Evolutionary conservation across 2,113 vertebrate species (phyloP).

Genomic region (Pontoporia blainvillei): DNA sequence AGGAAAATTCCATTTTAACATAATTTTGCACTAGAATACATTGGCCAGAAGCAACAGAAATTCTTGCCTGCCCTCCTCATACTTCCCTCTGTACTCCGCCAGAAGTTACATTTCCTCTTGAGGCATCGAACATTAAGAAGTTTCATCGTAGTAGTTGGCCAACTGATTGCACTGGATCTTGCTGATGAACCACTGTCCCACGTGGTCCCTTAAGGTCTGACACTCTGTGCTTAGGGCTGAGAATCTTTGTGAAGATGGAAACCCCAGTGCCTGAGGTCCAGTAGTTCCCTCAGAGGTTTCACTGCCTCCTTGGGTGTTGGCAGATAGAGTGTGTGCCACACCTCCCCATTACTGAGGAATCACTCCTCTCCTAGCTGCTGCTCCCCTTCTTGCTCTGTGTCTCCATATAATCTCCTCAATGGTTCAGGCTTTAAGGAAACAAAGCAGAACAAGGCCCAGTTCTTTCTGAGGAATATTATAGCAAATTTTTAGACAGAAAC

Average conservation of each 20-base stretch:
- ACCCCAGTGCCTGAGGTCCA: not conserved
- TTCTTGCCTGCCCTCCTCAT: not conserved
- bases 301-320: not conserved
- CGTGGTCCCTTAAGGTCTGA: not conserved
- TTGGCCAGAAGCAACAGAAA: not conserved
- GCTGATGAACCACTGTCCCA: not conserved
- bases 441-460: not conserved
- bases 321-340: not conserved
- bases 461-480: not conserved
- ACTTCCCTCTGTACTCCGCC: not conserved
- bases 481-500: not conserved
- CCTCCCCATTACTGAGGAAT: too few species aligned
- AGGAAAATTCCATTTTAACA: not conserved
- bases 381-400: not conserved
- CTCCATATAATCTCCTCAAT: not conserved
- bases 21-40: not conserved
- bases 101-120: not conserved
- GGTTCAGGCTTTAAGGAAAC: not conserved
- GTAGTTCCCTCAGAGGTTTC: not conserved
- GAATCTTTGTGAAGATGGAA: too few species aligned
- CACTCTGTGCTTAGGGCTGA: not conserved
- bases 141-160: not conserved
- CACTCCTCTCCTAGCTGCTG: not conserved
- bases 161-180: not conserved
- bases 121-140: not conserved